Conservation (phyloP, 2,888 invertebrate species). For the Hypercompe scribonia region DNA sequence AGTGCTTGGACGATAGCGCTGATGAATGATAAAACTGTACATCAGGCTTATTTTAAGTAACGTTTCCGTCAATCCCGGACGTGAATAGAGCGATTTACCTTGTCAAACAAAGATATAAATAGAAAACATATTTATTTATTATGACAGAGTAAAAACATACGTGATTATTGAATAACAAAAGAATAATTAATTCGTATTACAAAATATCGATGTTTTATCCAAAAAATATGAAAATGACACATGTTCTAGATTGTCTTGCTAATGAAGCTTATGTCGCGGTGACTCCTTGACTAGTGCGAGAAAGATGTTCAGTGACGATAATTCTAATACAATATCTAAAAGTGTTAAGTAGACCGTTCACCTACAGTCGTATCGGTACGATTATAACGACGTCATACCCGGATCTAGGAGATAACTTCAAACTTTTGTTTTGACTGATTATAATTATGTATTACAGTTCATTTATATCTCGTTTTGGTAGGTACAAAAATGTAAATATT, state of each 20-base stretch:
- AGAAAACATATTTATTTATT: no score
- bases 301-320: neutral
- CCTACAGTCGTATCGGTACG: slow-evolving; percentile 6
- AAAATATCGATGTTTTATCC: no score
- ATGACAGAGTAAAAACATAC: no score
- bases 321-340: neutral
- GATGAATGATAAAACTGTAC: neutral
- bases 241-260: no score
- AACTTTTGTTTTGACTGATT: slow-evolving; percentile 5
- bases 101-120: no score
- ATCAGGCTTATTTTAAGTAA: neutral
- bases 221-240: no score
- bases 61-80: neutral
- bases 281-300: no score
- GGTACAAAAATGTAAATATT: neutral
- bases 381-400: neutral
- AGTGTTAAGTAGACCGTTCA: slow-evolving; percentile 14
- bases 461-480: neutral
- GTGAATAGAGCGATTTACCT: no score
- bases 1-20: neutral
- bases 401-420: slow-evolving; percentile 7
- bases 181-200: no score
- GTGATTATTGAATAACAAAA: no score
- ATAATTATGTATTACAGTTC: neutral
- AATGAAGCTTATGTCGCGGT: no score